Base-by-base conservation (phyloP, 1,140 invertebrate genomes). In the Oreohelix idahoensis region DNA sequence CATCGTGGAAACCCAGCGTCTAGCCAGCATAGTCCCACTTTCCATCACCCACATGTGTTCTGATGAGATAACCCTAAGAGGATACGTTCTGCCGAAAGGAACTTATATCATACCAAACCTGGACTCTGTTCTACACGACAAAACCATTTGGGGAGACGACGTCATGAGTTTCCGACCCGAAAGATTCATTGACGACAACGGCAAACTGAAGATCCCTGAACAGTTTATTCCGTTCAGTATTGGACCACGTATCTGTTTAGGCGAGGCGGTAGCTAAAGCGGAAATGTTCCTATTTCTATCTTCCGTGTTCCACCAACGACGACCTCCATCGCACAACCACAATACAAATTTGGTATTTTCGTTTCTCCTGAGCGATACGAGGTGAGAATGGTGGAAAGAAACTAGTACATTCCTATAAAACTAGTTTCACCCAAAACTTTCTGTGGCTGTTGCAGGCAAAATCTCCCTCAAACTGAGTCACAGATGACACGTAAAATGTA, bases 131-230 rank as follows among this genome's bases (percentile, higher is more conserved):
- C 83, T 89, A 35, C 87, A 85, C 49, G 92, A 93, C 84, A 86
- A 88, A 13, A 58, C 85, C 51, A 58, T 20, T 15, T 58, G 51
- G 51, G 51, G 51, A 58, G 15, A 5, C 20, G 51, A 58, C 23
- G 51, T 20, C 20, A 17, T 58, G 51, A 58, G 51, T 58, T 58
- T 58, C 26, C 10, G 51, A 58, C 51, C 96, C 0, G 95, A 95
- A 85, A 91, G 96, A 79, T 94, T 93, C 85, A 82, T 94, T 29
- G 86, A 89, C 23, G 51, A 58, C 51, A 58, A 58, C 51, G 51
- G 51, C 20, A 82, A 83, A 29, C 51, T 84, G 42, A 51, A 53
- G 29, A 53, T n/a, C 20, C 73, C 70, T 0, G 71, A 83, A n/a
- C 70, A 83, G 35, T 83, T 86, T 49, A 86, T 88, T 53, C 86